Evolutionary conservation across 2,888 invertebrate species (phyloP).

Genomic region (Cotesia congregata): DNA sequence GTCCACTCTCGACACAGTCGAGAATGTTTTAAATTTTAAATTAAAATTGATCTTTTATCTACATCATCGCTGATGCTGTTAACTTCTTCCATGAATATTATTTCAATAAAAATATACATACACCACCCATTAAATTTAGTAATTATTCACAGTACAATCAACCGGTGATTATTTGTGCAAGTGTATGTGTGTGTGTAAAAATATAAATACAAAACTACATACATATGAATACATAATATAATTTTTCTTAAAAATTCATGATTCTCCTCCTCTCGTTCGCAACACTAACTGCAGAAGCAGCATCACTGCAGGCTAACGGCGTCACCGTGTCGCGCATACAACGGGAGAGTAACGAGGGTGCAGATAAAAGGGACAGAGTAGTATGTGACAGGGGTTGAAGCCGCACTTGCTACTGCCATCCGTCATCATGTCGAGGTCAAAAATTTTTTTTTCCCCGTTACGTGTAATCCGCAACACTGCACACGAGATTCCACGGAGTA

Average conservation of each 20-base stretch:
- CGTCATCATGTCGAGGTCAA: slow-evolving; percentile 47
- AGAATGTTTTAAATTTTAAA: not conserved
- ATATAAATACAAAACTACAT: not conserved
- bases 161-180: slow-evolving; percentile 10
- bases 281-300: not conserved
- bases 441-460: slow-evolving; percentile 28
- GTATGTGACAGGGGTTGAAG: slow-evolving; percentile 44
- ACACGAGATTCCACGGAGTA: slow-evolving; percentile 16
- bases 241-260: slow-evolving; percentile 35
- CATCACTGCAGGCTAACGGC: slow-evolving; percentile 16
- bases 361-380: slow-evolving; percentile 16
- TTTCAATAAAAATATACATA: not conserved
- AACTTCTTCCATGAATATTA: not conserved
- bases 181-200: not conserved
- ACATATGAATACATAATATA: not conserved
- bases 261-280: slow-evolving; percentile 6
- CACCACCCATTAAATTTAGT: slow-evolving; percentile 21
- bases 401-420: slow-evolving; percentile 50
- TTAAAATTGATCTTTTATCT: not conserved
- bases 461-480: slow-evolving; percentile 7
- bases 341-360: slow-evolving; percentile 4
- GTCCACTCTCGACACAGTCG: not conserved
- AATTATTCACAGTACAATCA: slow-evolving; percentile 26
- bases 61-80: not conserved
- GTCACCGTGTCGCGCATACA: not conserved